Evolutionary conservation across 2,113 vertebrate genomes (phyloP).

Genomic region (Chaetodon auriga): DNA sequence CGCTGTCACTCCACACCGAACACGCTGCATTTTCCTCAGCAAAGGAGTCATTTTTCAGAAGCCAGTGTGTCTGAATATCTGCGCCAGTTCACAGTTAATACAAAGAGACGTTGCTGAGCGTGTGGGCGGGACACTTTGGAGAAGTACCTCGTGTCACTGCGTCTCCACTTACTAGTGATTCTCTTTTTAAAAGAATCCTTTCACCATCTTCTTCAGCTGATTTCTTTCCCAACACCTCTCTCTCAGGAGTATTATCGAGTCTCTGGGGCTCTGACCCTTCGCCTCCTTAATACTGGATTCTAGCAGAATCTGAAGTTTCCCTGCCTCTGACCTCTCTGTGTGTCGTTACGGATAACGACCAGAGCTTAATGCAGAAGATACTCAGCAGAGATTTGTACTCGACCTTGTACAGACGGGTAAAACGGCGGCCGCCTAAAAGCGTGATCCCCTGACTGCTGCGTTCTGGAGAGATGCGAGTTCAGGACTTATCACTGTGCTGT

Average conservation of each 20-base stretch:
- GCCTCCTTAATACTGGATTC: constrained; percentile 21
- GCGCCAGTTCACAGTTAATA: not conserved
- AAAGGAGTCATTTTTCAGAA: not conserved
- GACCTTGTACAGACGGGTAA: constrained; percentile 10
- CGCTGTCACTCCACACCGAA: not conserved
- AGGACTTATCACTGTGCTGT: constrained; percentile 7
- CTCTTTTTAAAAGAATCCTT: not conserved
- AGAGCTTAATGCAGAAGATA: constrained; percentile 33
- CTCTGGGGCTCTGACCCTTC: constrained; percentile 32
- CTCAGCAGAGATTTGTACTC: constrained; percentile 15
- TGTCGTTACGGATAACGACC: not conserved
- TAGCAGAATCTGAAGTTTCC: not conserved
- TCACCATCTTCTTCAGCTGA: not conserved
- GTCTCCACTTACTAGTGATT: not conserved
- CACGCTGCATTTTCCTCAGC: not conserved
- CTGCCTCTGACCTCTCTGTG: not conserved
- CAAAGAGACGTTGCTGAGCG: not conserved
- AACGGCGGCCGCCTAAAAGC: constrained; percentile 23
- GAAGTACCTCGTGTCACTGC: constrained; percentile 1
- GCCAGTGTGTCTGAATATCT: constrained; percentile 2
- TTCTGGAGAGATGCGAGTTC: constrained; percentile 44
- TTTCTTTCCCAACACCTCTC: constrained; percentile 6
- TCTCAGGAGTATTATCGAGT: constrained; percentile 34
- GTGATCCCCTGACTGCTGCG: constrained; percentile 22
- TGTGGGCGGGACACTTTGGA: constrained; percentile 17